Percentiles rank a stretch among this genome's conserved stretches.
phyloP scores from a whole-genome alignment of 2,113 vertebrate genomes.

The Ctenomys sociabilis region DNA sequence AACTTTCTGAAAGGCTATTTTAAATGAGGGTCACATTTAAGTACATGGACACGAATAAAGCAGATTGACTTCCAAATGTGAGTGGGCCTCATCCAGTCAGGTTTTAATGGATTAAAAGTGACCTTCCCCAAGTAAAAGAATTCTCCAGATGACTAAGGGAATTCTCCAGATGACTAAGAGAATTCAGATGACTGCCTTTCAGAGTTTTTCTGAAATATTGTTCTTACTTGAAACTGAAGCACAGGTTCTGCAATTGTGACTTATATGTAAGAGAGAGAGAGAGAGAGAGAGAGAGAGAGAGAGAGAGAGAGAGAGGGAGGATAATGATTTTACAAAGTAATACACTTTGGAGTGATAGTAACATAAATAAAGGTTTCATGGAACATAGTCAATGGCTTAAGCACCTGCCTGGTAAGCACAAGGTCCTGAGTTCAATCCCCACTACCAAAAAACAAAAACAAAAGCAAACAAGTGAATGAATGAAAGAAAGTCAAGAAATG shows the following conservation, averaged over 20 bases:
- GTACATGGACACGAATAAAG: neutral
- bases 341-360: neutral
- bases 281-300: neutral
- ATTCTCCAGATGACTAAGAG: too few species aligned
- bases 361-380: neutral
- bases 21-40: neutral
- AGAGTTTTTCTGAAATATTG: neutral
- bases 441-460: too few species aligned
- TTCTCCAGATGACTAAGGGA: neutral
- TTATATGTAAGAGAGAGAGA: neutral
- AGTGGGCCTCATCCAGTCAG: neutral
- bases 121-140: neutral
- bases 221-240: neutral
- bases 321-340: neutral
- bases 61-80: neutral
- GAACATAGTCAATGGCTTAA: neutral
- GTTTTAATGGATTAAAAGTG: neutral
- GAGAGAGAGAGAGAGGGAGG: neutral
- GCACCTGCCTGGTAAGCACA: too few species aligned
- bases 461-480: too few species aligned
- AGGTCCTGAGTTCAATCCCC: too few species aligned
- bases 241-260: neutral
- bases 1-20: neutral
- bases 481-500: neutral
- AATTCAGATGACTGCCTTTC: neutral